phyloP scores from a whole-genome alignment of 2,888 invertebrate species.

The Phasia obesa region DNA sequence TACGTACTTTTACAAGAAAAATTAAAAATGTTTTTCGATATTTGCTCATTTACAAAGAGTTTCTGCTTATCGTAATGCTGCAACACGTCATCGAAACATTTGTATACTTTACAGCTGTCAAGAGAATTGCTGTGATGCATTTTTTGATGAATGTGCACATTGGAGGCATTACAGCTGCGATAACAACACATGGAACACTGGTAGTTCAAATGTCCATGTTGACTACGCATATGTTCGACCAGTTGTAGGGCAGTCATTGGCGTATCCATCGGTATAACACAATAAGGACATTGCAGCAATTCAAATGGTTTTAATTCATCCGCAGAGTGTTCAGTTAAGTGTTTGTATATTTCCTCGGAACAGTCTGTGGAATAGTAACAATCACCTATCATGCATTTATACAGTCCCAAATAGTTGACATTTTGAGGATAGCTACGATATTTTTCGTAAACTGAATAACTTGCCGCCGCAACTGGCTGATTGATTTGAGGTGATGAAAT shows the following conservation, averaged over 20 bases:
- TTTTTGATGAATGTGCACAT: constrained; percentile 67
- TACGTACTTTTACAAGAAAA: constrained; percentile 44
- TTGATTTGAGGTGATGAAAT: constrained; percentile 2
- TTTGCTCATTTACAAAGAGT: constrained; percentile 28
- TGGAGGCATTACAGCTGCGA: constrained; percentile 68
- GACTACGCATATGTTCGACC: constrained; percentile 58
- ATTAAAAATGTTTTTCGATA: constrained; percentile 54
- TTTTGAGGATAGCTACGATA: constrained; percentile 71
- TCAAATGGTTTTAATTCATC: constrained; percentile 48
- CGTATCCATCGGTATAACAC: constrained; percentile 25
- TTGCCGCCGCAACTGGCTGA: background rate
- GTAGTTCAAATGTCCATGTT: constrained; percentile 67
- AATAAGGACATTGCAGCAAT: constrained; percentile 71
- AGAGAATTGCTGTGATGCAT: constrained; percentile 36
- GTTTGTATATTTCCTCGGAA: constrained; percentile 64
- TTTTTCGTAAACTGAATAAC: constrained; percentile 20
- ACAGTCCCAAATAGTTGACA: constrained; percentile 73
- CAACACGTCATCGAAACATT: constrained; percentile 33
- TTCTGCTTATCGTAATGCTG: background rate
- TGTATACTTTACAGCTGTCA: constrained; percentile 51
- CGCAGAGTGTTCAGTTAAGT: constrained; percentile 67
- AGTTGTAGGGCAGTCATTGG: constrained; percentile 31
- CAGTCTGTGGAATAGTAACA: constrained; percentile 74
- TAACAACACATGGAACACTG: constrained; percentile 73
- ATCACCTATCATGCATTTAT: constrained; percentile 73